Evolutionary conservation across 1,140 invertebrate genomes (phyloP), one percentile per base, ranked within the genome.

Genomic region (Oryzaephilus surinamensis): DNA sequence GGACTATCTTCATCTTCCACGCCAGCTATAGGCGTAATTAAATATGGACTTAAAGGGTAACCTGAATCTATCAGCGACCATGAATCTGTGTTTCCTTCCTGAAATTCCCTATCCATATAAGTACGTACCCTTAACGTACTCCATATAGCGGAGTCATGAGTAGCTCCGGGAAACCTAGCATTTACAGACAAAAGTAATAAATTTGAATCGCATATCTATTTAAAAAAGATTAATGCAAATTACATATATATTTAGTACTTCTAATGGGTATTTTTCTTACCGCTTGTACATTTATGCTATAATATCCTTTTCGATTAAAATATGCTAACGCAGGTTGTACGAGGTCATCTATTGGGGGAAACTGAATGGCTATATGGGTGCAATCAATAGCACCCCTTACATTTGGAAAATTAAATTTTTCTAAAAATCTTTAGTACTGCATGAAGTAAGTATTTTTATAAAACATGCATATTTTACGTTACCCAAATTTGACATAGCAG

Each of bases 241-340:
- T n/a, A n/a, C n/a, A n/a, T n/a, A n/a, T n/a, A n/a, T n/a, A n/a
- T n/a, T n/a, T n/a, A n/a, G n/a, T n/a, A n/a, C n/a, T n/a, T n/a
- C n/a, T n/a, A n/a, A n/a, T n/a, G n/a, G n/a, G n/a, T n/a, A n/a
- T n/a, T n/a, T n/a, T n/a, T n/a, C n/a, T n/a, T n/a, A n/a, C n/a
- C 33, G 51, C 38, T 18, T 36, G 20, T 13, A 49, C 50, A 53
- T 57, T 53, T 12, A 46, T 33, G 10, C 41, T 46, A 41, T 55
- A 48, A 30, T 32, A 55, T 17, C 36, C 27, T 42, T 55, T 54
- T 8, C 47, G 17, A 28, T 51, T 48, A 21, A 50, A 15, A 14
- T 32, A 32, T 14, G 30, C 30, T 43, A 42, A 34, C 51, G 17
- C 27, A 24, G 26, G 34, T 17, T 19, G 23, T 17, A 17, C 30